phyloP scores from a whole-genome alignment of 2,888 invertebrate genomes.

The Noctua fimbriata region DNA sequence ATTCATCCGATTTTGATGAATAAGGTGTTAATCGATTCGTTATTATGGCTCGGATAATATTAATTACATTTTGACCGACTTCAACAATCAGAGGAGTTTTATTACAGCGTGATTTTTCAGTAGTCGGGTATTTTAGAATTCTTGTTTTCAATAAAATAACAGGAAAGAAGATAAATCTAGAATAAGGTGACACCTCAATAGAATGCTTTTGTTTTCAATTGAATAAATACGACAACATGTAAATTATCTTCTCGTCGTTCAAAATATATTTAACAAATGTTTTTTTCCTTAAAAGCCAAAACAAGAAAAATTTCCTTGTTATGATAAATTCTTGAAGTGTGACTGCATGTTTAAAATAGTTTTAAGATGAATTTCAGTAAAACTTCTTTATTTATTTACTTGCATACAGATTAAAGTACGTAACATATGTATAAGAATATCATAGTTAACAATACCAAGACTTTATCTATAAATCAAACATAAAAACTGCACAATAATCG shows the following conservation, averaged over 20 bases:
- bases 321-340: neutral
- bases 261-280: slow-evolving; percentile 3
- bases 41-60: too few relatives aligned
- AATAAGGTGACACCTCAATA: neutral
- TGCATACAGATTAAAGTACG: neutral
- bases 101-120: too few relatives aligned
- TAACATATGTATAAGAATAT: neutral
- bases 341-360: neutral
- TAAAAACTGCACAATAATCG: slow-evolving; percentile 1
- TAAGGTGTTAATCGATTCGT: too few relatives aligned
- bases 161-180: neutral
- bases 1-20: too few relatives aligned
- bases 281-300: slow-evolving; percentile 6
- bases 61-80: too few relatives aligned
- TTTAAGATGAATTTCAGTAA: neutral
- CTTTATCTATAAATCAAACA: neutral
- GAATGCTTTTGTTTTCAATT: slow-evolving; percentile 11
- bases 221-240: slow-evolving; percentile 1
- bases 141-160: too few relatives aligned
- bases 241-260: neutral
- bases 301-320: slow-evolving; percentile 2
- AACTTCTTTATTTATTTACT: neutral
- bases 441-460: neutral
- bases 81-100: too few relatives aligned
- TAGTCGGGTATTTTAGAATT: too few relatives aligned